Evolutionary conservation across 2,888 invertebrate genomes (phyloP).

Genomic region (Trachelus stipa): DNA sequence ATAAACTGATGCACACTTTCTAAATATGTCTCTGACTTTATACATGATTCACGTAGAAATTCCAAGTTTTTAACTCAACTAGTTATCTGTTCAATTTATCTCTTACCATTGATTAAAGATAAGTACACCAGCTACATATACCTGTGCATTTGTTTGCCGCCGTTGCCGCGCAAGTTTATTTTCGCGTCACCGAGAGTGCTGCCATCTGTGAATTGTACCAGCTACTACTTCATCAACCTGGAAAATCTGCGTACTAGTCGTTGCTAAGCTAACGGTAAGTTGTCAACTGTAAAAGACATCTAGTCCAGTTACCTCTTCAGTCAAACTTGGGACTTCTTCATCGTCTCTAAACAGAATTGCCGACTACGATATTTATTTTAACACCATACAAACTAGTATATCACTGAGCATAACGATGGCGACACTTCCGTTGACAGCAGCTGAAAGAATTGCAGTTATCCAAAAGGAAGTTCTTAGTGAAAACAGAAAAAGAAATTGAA

Average conservation of each 20-base stretch:
- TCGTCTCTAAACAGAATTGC: background rate
- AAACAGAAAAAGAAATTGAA: background rate
- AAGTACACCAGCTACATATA: background rate
- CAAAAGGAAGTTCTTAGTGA: background rate
- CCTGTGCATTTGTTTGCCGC: too few species aligned
- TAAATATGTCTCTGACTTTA: background rate
- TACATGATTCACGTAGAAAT: background rate
- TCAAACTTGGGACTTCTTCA: background rate
- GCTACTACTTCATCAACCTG: background rate
- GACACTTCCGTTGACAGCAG: background rate
- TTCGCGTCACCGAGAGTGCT: background rate
- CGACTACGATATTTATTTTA: background rate
- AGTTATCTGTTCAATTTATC: background rate
- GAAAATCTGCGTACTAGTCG: background rate
- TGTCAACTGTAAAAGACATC: background rate
- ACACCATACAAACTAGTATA: background rate
- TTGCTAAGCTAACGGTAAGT: background rate
- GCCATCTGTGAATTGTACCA: background rate
- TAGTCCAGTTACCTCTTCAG: background rate
- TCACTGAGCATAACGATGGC: background rate
- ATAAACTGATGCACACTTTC: background rate
- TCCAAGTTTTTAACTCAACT: background rate
- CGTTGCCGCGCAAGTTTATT: too few species aligned
- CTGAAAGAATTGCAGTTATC: background rate
- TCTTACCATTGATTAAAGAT: background rate